phyloP scores from a whole-genome alignment of 1,140 invertebrate genomes.

The Drosophila murphyi region DNA sequence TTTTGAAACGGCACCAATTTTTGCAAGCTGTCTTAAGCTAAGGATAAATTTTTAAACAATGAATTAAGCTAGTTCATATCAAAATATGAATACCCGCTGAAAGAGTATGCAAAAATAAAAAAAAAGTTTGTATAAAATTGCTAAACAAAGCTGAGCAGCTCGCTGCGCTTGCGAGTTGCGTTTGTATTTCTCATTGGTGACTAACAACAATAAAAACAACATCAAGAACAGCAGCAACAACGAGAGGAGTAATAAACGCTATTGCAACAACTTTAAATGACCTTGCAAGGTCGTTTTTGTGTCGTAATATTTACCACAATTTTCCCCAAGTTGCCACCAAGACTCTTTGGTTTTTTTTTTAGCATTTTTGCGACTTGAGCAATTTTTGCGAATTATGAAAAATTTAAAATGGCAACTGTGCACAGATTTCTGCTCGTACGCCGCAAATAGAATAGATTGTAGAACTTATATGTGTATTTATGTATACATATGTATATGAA shows the following conservation, averaged over 20 bases:
- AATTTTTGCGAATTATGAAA: conserved; percentile 33
- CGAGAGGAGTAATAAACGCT: conserved; percentile 30
- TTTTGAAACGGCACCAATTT: too few species aligned
- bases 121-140: conserved; percentile 42
- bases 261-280: conserved; percentile 82
- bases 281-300: conserved; percentile 76
- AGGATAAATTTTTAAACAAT: too few species aligned
- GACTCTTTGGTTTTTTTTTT: conserved; percentile 14
- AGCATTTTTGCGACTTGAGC: conserved; percentile 11
- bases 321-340: conserved; percentile 33
- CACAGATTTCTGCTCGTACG: background rate
- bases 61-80: too few species aligned
- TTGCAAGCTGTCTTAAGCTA: too few species aligned
- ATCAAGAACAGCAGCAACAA: conserved; percentile 16
- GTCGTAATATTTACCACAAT: conserved; percentile 48
- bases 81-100: too few species aligned
- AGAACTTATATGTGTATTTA: background rate
- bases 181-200: conserved; percentile 42
- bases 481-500: background rate
- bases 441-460: conserved; percentile 47
- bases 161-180: conserved; percentile 27
- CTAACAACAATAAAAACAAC: conserved; percentile 51
- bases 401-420: conserved; percentile 6
- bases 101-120: background rate
- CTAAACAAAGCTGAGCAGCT: conserved; percentile 42